Base-by-base conservation (phyloP, 2,113 vertebrate genomes). In the Dicaeum eximium region DNA sequence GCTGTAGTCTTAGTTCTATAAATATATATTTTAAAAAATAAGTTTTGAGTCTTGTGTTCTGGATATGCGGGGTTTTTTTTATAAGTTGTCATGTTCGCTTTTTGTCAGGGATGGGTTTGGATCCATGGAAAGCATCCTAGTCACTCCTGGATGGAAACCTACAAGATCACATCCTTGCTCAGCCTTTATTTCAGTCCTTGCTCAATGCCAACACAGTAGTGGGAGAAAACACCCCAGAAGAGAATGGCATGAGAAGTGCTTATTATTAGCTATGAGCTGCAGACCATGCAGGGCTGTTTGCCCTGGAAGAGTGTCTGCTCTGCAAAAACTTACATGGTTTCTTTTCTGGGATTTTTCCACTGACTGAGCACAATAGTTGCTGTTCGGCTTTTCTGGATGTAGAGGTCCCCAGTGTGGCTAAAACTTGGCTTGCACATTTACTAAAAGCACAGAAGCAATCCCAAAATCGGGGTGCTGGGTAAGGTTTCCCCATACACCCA, bases 1-100 rank as follows among this genome's bases (percentile, higher is more conserved):
- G 53, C 40, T 91, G 80, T 72, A 92, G 37, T 64, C 50, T 64
- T 67, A 65, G 13, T 66, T 78, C 62, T 77, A 88, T 38, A 92
- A 90, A 91, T 84, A 58, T 2, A 23, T 64, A n/a, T 56, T 60
- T 64, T 15, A 64, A 84, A 81, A 82, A 87, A 33, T 11, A 61
- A 73, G 9, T 45, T 65, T 66, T 71, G 86, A 75, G 33, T 48
- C 57, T 80, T 0, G 0, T 47, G 28, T 90, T n/a, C 23, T 83
- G 62, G 38, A 33, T 90, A 1, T 33, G 5, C 0, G 0, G 18
- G 21, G 2, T 60, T 40, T 64, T 78, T 67, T 18, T 7, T n/a
- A n/a, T n/a, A 81, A 56, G 20, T 17, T 30, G 9, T 38, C 15
- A 3, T 1, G 1, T 40, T 80, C n/a, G 6, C 9, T 54, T 57